Conservation (phyloP, 2,113 vertebrate genomes). For the Ellobius talpinus region DNA sequence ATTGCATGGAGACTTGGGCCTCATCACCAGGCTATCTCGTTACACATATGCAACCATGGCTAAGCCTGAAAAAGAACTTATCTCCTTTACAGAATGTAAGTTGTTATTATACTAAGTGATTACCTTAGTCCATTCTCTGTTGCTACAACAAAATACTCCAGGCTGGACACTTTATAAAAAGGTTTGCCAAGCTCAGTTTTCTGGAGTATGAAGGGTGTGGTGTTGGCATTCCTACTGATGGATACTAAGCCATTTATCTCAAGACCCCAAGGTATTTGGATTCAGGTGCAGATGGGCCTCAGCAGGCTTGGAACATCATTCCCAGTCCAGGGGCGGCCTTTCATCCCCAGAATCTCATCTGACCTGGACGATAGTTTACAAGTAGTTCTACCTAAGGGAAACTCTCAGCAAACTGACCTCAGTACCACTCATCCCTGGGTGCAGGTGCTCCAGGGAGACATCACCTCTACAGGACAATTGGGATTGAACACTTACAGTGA, state of each 20-base stretch:
- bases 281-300: not conserved
- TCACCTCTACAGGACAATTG: not conserved
- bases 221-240: not conserved
- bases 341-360: not conserved
- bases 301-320: not conserved
- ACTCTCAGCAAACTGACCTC: not conserved
- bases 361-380: not conserved
- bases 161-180: not conserved
- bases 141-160: not conserved
- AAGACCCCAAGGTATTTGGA: not conserved
- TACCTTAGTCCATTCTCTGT: not conserved
- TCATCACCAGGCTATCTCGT: not conserved
- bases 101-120: not conserved
- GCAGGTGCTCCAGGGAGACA: not conserved
- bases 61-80: too few relatives aligned
- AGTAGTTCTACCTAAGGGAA: not conserved
- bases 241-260: not conserved
- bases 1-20: not conserved
- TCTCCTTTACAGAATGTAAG: not conserved
- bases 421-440: accelerated
- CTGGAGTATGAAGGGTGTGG: not conserved
- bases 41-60: not conserved
- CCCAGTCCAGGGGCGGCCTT: not conserved
- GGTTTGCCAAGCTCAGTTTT: not conserved
- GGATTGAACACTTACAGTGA: not conserved